These are phyloP conservation scores for Drosophila suzukii DNA, from an alignment of 1,140 invertebrate genomes.

Conservation along the genomic window DNA sequence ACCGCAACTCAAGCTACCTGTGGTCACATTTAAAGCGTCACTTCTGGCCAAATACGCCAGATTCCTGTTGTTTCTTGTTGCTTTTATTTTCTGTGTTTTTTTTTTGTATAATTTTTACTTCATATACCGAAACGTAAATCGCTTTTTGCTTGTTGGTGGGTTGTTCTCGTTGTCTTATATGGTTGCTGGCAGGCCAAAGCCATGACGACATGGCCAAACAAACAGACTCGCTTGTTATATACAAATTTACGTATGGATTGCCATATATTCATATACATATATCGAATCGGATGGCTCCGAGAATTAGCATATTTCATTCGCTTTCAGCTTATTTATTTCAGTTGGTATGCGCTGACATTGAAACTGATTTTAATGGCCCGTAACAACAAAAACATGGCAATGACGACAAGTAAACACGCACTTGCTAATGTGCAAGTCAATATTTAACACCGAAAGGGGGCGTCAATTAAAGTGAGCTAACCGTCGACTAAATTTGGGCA, in stretches of 20 bases:
- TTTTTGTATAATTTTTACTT: constrained; percentile 20
- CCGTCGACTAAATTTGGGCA: constrained; percentile 37
- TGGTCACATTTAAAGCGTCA: constrained; percentile 51
- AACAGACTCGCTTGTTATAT: constrained; percentile 25
- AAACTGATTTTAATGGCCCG: constrained; percentile 77
- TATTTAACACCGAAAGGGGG: constrained; percentile 50
- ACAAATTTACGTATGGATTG: constrained; percentile 29
- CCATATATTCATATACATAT: constrained; percentile 44
- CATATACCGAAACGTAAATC: constrained; percentile 23
- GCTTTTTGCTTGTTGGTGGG: constrained; percentile 34
- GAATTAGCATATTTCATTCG: constrained; percentile 77
- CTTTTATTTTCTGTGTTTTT: constrained; percentile 21
- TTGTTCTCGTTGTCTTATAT: constrained; percentile 45
- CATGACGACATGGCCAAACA: constrained; percentile 68
- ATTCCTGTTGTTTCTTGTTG: constrained; percentile 36
- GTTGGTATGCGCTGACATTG: constrained; percentile 66
- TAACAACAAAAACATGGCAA: constrained; percentile 57
- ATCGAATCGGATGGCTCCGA: constrained; percentile 41
- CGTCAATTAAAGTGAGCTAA: constrained; percentile 60
- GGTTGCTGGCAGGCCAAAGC: constrained; percentile 41
- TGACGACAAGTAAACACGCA: constrained; percentile 37
- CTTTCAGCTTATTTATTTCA: constrained; percentile 38
- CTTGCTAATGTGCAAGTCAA: constrained; percentile 67
- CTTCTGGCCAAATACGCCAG: constrained; percentile 40
- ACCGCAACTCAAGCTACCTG: constrained; percentile 47